Evolutionary conservation across 2,113 vertebrate species (phyloP), one percentile per base, ranked within the genome.

Genomic region (Tonatia bakeri): DNA sequence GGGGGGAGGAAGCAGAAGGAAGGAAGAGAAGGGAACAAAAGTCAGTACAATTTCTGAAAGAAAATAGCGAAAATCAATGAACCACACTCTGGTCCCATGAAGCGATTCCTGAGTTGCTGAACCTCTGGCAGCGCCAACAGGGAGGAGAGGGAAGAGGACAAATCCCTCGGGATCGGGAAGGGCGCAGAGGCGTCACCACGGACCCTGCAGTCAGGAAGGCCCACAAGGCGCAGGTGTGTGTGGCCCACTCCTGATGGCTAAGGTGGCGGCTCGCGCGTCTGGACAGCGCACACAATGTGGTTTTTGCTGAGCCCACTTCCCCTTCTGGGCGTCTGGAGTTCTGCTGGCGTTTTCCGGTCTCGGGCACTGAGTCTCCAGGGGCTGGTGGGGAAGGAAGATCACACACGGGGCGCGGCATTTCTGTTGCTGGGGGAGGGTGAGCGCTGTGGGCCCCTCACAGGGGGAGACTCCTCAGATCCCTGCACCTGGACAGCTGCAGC

Each of bases 251-350:
- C n/a, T 76, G 64, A 28, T 5, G 40, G 26, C 40, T 64, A 45
- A 70, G 14, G 2, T 20, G 31, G 4, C 24, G 24, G 38, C 38
- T 15, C 38, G 5, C 0, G 13, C 9, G 3, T 7, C n/a, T 38
- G 36, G 33, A 14, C 15, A 24, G 20, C n/a, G 56, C 17, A 84
- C 12, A n/a, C 56, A 36, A 4, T 8, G 28, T 1, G 36, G 28
- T 26, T 52, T 61, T 43, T 40, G 13, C 4, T 40, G 16, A 50
- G 20, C 17, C 3, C 7, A 26, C 9, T 33, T 80, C 76, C 52
- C 22, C 7, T 50, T 65, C 54, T 31, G 11, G 11, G 31, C 61
- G 19, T 33, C 61, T 64, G 24, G 4, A 17, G 15, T 85, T 10
- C 7, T 65, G 9, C 19, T 67, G 28, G 11, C 65, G 10, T 9